Conservation (phyloP, 2,797 vertebrate species). For the Oreochromis mossambicus region DNA sequence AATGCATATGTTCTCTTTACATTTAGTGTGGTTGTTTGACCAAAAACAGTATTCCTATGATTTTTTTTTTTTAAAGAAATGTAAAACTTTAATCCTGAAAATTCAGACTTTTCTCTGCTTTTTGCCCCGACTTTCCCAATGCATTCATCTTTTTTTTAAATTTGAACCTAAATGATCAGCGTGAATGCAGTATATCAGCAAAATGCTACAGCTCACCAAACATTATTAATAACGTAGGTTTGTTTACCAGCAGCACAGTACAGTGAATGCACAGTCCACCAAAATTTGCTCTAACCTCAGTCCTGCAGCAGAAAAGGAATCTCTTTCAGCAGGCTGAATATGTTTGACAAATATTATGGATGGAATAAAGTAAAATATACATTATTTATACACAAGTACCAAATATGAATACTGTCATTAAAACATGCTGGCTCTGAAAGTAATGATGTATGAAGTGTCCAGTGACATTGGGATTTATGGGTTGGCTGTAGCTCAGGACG, state of each 20-base stretch:
- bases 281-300: background rate
- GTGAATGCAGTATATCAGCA: background rate
- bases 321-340: background rate
- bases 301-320: background rate
- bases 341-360: background rate
- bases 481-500: background rate
- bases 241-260: background rate
- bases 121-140: rapidly evolving
- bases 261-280: background rate
- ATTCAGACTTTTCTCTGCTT: background rate
- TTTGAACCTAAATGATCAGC: background rate
- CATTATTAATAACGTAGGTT: background rate
- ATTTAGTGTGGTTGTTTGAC: background rate
- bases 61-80: background rate
- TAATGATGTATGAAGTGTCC: no score
- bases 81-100: no score
- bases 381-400: background rate
- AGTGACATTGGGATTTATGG: background rate
- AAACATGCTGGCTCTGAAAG: no score
- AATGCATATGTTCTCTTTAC: background rate
- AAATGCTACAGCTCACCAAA: background rate
- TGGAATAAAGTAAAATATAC: background rate
- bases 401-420: background rate
- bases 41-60: background rate
- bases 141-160: background rate